phyloP scores from a whole-genome alignment of 2,888 invertebrate species.

The Cerastis leucographa region DNA sequence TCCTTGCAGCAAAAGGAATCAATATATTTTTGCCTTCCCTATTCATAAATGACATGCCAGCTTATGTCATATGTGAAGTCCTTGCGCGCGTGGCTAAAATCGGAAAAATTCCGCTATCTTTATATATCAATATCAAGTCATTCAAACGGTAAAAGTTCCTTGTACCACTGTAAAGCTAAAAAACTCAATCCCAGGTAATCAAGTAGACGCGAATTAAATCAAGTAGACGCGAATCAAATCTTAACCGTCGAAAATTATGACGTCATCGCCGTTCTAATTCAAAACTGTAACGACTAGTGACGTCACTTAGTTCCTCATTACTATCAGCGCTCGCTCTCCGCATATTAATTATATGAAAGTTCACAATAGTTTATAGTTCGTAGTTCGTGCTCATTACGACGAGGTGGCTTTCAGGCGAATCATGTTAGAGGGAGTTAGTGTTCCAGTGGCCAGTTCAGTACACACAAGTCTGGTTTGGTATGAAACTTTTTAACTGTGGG shows the following conservation, averaged over 20 bases:
- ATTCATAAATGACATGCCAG: not conserved
- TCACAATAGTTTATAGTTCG: constrained; percentile 50
- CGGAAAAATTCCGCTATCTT: not conserved
- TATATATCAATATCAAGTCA: not conserved
- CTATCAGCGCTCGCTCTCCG: constrained; percentile 55
- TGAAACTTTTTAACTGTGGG: not conserved
- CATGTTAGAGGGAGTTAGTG: constrained; percentile 44
- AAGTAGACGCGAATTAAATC: constrained; percentile 8
- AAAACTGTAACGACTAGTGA: constrained; percentile 50
- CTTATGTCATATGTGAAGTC: not conserved
- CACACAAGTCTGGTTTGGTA: constrained; percentile 26
- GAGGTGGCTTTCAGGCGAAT: constrained; percentile 44
- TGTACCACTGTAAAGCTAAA: not conserved
- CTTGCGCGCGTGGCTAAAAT: not conserved
- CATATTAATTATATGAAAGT: constrained; percentile 64
- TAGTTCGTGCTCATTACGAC: constrained; percentile 43
- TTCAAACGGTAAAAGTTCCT: not conserved
- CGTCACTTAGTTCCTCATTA: constrained; percentile 63
- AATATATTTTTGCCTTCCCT: not conserved
- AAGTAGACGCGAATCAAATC: constrained; percentile 6
- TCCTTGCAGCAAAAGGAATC: not conserved
- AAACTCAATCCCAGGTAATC: not conserved
- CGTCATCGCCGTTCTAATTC: constrained; percentile 26
- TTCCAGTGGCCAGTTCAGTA: constrained; percentile 38
- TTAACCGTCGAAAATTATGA: constrained; percentile 13